Conservation (phyloP, 2,797 vertebrate species). For the Sitta carolinensis region DNA sequence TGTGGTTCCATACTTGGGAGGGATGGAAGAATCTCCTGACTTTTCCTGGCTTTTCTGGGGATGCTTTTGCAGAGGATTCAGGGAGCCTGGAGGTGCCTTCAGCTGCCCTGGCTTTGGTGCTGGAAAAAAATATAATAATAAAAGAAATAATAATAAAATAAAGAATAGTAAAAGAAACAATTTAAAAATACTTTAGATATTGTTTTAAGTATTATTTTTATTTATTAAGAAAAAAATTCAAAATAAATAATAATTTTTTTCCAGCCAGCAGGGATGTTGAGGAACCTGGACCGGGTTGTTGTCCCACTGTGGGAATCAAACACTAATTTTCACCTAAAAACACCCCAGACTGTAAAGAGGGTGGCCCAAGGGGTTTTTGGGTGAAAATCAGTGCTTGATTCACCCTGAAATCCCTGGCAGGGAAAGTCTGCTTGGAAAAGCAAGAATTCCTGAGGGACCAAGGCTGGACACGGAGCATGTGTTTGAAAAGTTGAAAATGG, state of each 20-base stretch:
- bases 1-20: background rate
- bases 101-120: background rate
- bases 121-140: no score
- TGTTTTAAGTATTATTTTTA: no score
- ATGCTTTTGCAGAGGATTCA: background rate
- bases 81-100: background rate
- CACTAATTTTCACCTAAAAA: background rate
- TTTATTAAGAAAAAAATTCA: no score
- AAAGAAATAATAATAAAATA: no score
- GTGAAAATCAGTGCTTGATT: no score
- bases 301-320: background rate
- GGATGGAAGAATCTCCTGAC: fast-evolving
- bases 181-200: no score
- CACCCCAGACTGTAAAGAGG: no score
- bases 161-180: no score
- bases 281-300: background rate
- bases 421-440: background rate
- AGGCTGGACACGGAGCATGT: background rate
- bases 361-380: no score
- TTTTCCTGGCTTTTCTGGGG: background rate
- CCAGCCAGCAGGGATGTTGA: background rate
- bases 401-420: background rate
- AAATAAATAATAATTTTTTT: background rate
- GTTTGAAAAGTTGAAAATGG: no score
- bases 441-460: background rate